Percentiles rank a stretch among this genome's conserved stretches.
Evolutionary conservation across 2,797 vertebrate species (phyloP).

Genomic region (Platyrinchus mystaceus): DNA sequence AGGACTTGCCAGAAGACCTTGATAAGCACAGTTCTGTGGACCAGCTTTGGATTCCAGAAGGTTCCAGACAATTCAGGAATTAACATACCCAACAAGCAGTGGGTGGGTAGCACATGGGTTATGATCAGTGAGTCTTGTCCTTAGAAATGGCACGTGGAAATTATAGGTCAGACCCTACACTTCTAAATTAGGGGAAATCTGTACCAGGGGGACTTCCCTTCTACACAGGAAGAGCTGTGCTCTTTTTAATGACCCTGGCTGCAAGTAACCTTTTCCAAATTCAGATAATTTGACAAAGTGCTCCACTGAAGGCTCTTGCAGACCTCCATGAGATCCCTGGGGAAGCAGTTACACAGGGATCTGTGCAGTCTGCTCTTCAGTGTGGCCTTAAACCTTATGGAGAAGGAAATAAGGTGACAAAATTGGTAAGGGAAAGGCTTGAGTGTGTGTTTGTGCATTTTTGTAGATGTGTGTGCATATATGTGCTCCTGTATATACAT

Average conservation of each 20-base stretch:
- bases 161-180: neutral
- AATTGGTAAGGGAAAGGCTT: neutral
- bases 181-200: fast-evolving
- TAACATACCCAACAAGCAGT: fast-evolving
- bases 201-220: neutral
- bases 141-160: neutral
- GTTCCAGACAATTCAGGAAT: neutral
- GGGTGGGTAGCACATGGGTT: neutral
- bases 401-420: neutral
- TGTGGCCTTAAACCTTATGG: neutral
- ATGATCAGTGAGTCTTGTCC: neutral
- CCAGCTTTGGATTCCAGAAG: neutral
- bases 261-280: neutral
- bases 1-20: neutral
- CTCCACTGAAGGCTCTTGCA: neutral
- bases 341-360: neutral
- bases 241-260: neutral
- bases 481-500: neutral
- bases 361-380: neutral
- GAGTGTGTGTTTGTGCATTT: neutral
- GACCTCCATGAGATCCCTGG: neutral
- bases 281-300: neutral
- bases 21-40: neutral
- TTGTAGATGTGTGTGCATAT: neutral
- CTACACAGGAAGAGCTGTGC: neutral